phyloP scores from a whole-genome alignment of 2,113 vertebrate genomes.

The Gallinago paraguaiae region DNA sequence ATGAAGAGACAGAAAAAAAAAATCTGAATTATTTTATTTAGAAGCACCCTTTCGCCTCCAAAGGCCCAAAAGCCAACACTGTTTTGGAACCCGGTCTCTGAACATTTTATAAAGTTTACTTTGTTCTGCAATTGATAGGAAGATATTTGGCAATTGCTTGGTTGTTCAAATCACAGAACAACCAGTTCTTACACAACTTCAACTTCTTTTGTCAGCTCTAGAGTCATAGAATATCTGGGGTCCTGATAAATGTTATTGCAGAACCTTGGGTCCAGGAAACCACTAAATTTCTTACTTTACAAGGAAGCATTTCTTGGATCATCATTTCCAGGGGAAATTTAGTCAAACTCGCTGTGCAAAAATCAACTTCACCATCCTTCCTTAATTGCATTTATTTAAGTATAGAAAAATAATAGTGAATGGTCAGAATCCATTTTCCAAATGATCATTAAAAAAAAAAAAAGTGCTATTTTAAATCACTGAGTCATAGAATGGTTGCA shows the following conservation, averaged over 20 bases:
- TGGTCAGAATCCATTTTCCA: not conserved
- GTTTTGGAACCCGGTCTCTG: not conserved
- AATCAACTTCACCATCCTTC: not conserved
- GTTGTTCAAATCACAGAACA: not conserved
- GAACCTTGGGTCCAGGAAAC: not conserved
- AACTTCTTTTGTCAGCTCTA: not conserved
- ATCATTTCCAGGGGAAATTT: not conserved
- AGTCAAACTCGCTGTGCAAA: not conserved
- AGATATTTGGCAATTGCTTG: not conserved
- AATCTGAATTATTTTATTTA: not conserved
- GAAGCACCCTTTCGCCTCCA: not conserved
- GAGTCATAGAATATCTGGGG: not conserved
- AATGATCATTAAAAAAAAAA: not conserved
- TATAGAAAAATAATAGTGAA: not conserved
- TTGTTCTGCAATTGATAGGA: not conserved
- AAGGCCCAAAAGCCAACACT: not conserved
- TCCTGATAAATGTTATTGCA: not conserved
- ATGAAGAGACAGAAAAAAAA: not conserved
- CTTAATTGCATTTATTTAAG: not conserved
- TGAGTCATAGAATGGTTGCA: too few relatives aligned
- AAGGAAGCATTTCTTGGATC: not conserved
- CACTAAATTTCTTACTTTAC: not conserved
- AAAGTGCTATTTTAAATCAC: not conserved
- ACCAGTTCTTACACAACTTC: not conserved
- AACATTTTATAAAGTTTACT: not conserved